phyloP scores from a whole-genome alignment of 2,888 invertebrate genomes.

The Rutpela maculata region DNA sequence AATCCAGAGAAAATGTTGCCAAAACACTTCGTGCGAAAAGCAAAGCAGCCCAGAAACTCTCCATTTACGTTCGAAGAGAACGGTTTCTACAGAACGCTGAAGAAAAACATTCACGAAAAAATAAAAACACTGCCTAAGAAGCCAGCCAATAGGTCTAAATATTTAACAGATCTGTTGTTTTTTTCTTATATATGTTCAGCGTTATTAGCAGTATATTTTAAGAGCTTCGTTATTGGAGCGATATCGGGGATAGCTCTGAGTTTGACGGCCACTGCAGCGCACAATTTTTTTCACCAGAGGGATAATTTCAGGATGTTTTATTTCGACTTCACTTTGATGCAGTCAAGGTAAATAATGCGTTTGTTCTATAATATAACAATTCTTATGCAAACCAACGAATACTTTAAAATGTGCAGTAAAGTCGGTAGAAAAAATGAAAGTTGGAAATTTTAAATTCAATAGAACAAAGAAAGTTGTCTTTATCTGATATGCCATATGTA shows the following conservation, averaged over 20 bases:
- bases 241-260: slow-evolving; percentile 77
- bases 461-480: too few relatives aligned
- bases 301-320: slow-evolving; percentile 88
- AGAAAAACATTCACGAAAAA: slow-evolving; percentile 76
- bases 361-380: too few relatives aligned
- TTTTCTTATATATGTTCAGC: slow-evolving; percentile 68
- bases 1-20: slow-evolving; percentile 77
- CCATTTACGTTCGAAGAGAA: slow-evolving; percentile 84
- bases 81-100: slow-evolving; percentile 84
- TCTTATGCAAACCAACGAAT: too few relatives aligned
- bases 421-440: too few relatives aligned
- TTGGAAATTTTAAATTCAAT: too few relatives aligned
- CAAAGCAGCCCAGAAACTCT: slow-evolving; percentile 79
- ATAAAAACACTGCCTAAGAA: slow-evolving; percentile 75
- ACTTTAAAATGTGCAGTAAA: too few relatives aligned
- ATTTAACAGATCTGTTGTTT: slow-evolving; percentile 70
- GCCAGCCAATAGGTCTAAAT: slow-evolving; percentile 68
- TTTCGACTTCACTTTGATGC: slow-evolving; percentile 82
- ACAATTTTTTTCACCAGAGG: slow-evolving; percentile 86
- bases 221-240: slow-evolving; percentile 71
- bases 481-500: too few relatives aligned
- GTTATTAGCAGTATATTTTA: slow-evolving; percentile 69
- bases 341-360: slow-evolving; percentile 75
- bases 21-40: slow-evolving; percentile 81
- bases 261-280: slow-evolving; percentile 76